Evolutionary conservation across 2,797 vertebrate species (phyloP), one percentile per base, ranked within the genome.

Genomic region (Cirrhinus mrigala): DNA sequence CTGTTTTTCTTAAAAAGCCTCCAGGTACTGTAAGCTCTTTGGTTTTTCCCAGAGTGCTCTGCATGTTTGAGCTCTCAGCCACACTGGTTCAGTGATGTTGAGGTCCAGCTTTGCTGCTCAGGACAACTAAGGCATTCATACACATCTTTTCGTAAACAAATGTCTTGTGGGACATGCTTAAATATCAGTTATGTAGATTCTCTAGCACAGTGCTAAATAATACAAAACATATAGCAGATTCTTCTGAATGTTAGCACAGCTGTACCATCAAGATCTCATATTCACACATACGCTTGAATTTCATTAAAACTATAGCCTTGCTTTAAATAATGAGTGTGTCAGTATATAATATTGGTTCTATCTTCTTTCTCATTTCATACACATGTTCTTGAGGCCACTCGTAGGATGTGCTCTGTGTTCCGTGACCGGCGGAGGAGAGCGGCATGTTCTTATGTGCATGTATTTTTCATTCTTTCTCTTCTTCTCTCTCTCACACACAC

Each of bases 241-340:
- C 6, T 54, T 27, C 73, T 2, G 27, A 27, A 46, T 46, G 33
- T 24, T 54, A 68, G 18, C 29, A n/a, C 60, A n/a, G 12, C 27
- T 48, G 9, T 12, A 20, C 77, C 58, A 48, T 76, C 29, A 56
- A 5, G 29, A 56, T 56, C 50, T 77, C 14, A 27, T 58, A 7
- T 56, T 69, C 37, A 0, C 75, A 33, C 18, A 22, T 37, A 48
- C 37, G 11, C 64, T 84, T 48, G 37, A 70, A 70, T 79, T 60
- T 37, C 66, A 79, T 78, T 78, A 78, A 71, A 70, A 46, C 76
- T 50, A 18, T 56, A 50, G 75, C 54, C 22, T 48, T 79, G 52
- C 12, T 48, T 79, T 79, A 79, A 85, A 50, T 79, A 79, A 85
- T 62, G 83, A 85, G 54, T 16, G 14, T 85, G 83, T 79, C 83